Evolutionary conservation across 1,140 invertebrate species (phyloP).

Genomic region (Drosophila trapezifrons): DNA sequence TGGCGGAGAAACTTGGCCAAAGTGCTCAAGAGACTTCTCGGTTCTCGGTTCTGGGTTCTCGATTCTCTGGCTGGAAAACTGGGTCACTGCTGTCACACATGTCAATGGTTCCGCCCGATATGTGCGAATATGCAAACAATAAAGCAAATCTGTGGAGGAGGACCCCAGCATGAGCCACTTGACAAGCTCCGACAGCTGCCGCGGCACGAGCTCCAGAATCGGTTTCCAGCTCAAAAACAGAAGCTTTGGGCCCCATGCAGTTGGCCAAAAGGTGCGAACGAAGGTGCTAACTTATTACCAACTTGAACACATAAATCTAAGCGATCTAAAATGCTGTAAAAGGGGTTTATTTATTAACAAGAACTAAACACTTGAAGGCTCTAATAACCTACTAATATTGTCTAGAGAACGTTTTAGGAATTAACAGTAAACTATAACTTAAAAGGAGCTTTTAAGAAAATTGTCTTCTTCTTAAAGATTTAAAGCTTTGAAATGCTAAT

Average conservation of each 20-base stretch:
- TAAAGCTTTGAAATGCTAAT: background rate
- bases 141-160: conserved; percentile 60
- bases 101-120: conserved; percentile 46
- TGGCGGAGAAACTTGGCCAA: conserved; percentile 69
- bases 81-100: conserved; percentile 69
- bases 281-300: conserved; percentile 40
- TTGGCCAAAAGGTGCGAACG: conserved; percentile 34
- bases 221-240: conserved; percentile 25
- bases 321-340: background rate
- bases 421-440: background rate
- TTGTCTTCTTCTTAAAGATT: background rate
- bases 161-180: conserved; percentile 42
- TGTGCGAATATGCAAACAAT: conserved; percentile 40
- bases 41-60: conserved; percentile 1
- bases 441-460: background rate
- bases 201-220: conserved; percentile 42
- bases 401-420: background rate
- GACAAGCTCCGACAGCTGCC: conserved; percentile 68
- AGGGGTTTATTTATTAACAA: background rate
- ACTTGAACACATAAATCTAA: conserved; percentile 14
- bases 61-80: conserved; percentile 36
- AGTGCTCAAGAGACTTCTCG: conserved; percentile 51
- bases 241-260: conserved; percentile 36
- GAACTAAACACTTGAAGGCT: background rate
- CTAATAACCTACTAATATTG: background rate